Evolutionary conservation across 1,140 invertebrate species (phyloP).

Genomic region (Alviniconcha marisindica): DNA sequence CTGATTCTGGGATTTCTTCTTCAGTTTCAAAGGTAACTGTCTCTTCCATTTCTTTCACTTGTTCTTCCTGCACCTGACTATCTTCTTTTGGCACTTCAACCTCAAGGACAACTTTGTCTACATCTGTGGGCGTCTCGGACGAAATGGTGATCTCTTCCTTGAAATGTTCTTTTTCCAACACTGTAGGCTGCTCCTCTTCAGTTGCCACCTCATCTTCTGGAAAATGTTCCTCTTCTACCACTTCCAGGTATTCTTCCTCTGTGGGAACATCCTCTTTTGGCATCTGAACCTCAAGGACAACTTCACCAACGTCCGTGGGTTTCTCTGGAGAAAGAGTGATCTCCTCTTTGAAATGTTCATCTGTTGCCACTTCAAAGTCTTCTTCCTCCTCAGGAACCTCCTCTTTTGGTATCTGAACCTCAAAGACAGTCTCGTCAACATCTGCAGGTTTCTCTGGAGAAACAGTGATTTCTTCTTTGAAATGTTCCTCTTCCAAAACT

Average conservation of each 20-base stretch:
- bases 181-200: constrained; percentile 31
- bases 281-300: constrained; percentile 14
- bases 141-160: constrained; percentile 34
- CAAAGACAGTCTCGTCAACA: constrained; percentile 9
- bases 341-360: too few relatives aligned
- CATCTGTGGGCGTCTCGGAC: background rate
- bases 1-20: constrained; percentile 43
- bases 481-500: constrained; percentile 45
- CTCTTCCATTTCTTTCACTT: too few relatives aligned
- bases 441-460: constrained; percentile 37
- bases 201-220: background rate
- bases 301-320: constrained; percentile 28
- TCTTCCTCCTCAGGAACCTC: constrained; percentile 14
- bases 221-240: constrained; percentile 7
- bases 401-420: constrained; percentile 33
- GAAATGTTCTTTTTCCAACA: constrained; percentile 22
- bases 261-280: constrained; percentile 34
- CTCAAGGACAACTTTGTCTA: constrained; percentile 27
- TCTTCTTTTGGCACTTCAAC: constrained; percentile 20
- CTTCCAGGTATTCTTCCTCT: constrained; percentile 25
- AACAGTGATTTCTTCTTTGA: constrained; percentile 36
- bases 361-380: background rate
- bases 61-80: too few relatives aligned
- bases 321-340: constrained; percentile 25
- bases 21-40: constrained; percentile 29